Evolutionary conservation across 1,140 invertebrate genomes (phyloP), one percentile per base, ranked within the genome.

Genomic region (Brachionus rubens): DNA sequence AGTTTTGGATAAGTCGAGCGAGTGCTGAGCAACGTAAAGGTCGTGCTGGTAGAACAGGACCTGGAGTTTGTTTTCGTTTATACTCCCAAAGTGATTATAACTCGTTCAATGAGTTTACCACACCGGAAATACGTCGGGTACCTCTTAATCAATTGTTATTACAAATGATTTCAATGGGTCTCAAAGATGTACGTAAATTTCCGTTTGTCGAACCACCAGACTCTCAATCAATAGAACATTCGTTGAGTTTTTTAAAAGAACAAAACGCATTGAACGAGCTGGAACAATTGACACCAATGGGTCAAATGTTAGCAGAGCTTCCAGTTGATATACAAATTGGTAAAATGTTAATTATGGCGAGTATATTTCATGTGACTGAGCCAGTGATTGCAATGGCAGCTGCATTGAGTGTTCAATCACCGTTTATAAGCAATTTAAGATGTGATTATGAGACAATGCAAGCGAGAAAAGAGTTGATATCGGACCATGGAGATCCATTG

Each of bases 1-100:
- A 96, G 85, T 95, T 95, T 84, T 96, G 92, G 92, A 94, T 99
- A 76, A 96, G 94, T 52, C 90, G 94, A 86, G 95, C 96, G 0
- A 96, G 92, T 82, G 94, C 95, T 12, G 93, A 98, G 82, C 96
- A 99, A 83, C 88, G 96, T 77, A 96, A 96, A 86, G 96, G 96
- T 24, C 87, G 95, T 82, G 93, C 94, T 77, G 94, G 83, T 70
- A 79, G 83, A 59, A 84, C 82, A 14, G 83, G 83, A n/a, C 84
- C 83, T n/a, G 83, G 83, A 16, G 80, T 83, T 1, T 85, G 83
- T 78, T 93, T 89, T 81, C 89, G 94, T 46, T 86, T 99, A 46
- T 99, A 94, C 83, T 90, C 91, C 0, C 90, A 94, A 82, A 89
- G 91, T 77, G 89, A 93, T 62, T 98, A 93, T 82, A 88, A 90